Conservation (phyloP, 2,797 vertebrate genomes). For the Thripadectes ignobilis region DNA sequence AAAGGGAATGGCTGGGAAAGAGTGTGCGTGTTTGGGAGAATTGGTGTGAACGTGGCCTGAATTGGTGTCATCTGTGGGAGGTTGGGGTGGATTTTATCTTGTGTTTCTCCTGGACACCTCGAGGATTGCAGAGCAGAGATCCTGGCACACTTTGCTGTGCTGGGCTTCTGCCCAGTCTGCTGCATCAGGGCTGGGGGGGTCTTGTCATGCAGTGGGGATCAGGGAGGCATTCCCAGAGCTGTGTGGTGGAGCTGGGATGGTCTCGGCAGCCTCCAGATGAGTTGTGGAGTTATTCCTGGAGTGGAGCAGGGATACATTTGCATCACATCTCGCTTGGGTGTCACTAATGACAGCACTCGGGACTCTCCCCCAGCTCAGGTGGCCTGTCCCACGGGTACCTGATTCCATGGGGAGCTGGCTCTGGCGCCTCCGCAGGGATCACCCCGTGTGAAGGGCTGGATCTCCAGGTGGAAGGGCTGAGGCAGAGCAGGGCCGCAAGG, state of each 20-base stretch:
- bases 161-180: neutral
- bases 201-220: fast-evolving
- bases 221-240: neutral
- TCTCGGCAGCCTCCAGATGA: neutral
- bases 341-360: neutral
- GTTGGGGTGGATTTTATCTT: neutral
- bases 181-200: neutral
- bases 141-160: fast-evolving
- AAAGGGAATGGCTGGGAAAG: neutral
- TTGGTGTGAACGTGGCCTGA: fast-evolving
- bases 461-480: neutral
- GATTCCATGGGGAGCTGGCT: neutral
- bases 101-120: neutral
- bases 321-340: neutral
- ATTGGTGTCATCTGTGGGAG: neutral
- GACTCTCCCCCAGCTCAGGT: neutral
- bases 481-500: neutral
- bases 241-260: fast-evolving
- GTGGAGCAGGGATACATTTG: neutral
- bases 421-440: neutral
- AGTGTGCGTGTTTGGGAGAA: neutral
- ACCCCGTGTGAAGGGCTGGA: neutral
- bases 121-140: neutral
- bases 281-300: neutral
- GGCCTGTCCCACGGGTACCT: neutral